These are phyloP conservation scores for Henricia sp. DNA, from an alignment of 53 echinoderm and acorn worm genomes.

Conservation along the genomic window DNA sequence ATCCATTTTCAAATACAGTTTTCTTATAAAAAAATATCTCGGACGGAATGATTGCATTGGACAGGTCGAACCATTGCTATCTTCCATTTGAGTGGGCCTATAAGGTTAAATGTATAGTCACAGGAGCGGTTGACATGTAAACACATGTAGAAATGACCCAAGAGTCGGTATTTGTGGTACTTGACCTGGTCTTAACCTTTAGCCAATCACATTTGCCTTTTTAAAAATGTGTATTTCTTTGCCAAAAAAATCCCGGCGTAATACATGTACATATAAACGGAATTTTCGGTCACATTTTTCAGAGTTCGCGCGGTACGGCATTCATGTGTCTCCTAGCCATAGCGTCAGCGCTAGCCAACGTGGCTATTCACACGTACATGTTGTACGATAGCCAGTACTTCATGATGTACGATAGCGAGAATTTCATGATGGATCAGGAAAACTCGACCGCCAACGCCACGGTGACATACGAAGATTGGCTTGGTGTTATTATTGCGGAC, in stretches of 20 bases:
- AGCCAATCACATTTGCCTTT: no score
- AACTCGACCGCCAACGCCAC: conserved; percentile 26
- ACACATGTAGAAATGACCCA: no score
- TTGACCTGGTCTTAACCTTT: no score
- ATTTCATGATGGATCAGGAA: not conserved
- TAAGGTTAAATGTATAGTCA: not conserved
- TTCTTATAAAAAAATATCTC: no score
- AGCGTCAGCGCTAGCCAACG: conserved; percentile 43
- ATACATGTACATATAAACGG: not conserved
- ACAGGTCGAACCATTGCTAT: no score
- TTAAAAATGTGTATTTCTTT: no score
- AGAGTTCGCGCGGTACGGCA: conserved; percentile 61
- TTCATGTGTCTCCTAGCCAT: conserved; percentile 61
- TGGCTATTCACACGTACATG: conserved; percentile 49
- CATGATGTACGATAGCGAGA: not conserved
- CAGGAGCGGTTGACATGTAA: no score
- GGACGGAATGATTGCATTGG: no score
- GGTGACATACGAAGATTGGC: conserved; percentile 52
- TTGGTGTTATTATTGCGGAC: conserved; percentile 52
- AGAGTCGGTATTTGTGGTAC: no score
- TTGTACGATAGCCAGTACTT: conserved; percentile 48
- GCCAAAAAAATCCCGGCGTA: not conserved
- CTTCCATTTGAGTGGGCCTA: not conserved
- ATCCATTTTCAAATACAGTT: no score
- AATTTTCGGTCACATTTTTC: not conserved